phyloP scores from a whole-genome alignment of 2,113 vertebrate genomes.

The Paramormyrops kingsleyae region DNA sequence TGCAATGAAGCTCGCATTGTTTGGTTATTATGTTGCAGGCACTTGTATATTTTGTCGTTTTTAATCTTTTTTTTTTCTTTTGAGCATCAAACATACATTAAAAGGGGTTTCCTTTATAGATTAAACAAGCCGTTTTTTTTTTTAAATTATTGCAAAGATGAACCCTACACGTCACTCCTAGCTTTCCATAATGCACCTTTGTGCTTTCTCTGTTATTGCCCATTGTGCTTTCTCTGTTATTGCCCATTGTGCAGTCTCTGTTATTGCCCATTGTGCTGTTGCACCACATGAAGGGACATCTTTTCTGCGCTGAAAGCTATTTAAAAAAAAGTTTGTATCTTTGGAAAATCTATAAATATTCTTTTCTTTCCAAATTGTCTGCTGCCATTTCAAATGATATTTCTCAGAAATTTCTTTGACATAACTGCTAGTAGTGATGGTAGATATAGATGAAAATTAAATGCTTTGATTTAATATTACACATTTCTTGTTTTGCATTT shows the following conservation, averaged over 20 bases:
- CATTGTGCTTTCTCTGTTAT: background rate
- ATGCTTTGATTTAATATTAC: background rate
- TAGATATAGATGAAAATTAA: background rate
- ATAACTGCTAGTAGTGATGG: background rate
- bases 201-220: background rate
- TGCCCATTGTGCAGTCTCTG: background rate
- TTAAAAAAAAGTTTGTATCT: background rate
- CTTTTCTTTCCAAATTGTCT: background rate
- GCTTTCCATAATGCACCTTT: background rate
- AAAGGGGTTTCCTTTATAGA: background rate
- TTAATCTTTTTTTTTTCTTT: background rate
- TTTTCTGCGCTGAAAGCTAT: background rate
- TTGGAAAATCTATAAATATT: background rate
- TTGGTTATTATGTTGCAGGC: background rate
- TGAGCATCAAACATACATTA: background rate
- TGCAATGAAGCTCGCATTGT: background rate
- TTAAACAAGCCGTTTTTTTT: background rate
- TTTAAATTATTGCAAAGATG: background rate
- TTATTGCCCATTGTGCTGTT: background rate
- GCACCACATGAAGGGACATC: background rate
- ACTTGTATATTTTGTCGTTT: background rate
- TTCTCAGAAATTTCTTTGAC: background rate
- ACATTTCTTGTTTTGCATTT: background rate
- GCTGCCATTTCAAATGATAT: background rate
- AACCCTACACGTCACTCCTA: background rate